Evolutionary conservation across 1,140 invertebrate genomes (phyloP).

Genomic region (Drosophila ficusphila): DNA sequence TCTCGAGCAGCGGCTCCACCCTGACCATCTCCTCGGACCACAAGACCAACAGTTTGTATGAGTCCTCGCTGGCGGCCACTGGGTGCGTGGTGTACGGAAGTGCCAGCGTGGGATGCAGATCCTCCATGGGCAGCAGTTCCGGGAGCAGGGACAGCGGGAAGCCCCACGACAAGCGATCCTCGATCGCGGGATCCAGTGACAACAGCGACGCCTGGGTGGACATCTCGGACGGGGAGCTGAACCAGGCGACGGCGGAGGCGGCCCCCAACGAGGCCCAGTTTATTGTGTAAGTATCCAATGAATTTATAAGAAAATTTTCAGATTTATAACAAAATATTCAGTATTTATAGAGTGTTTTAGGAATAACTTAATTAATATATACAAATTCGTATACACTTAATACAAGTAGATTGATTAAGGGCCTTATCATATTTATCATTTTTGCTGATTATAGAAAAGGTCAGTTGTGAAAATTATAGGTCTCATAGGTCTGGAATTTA

Average conservation of each 20-base stretch:
- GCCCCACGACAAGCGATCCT: conserved; percentile 54
- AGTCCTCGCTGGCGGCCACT: conserved; percentile 70
- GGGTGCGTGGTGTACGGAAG: conserved; percentile 85
- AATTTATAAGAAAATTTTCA: no score
- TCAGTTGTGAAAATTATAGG: no score
- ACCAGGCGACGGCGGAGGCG: conserved; percentile 3
- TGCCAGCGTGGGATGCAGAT: conserved; percentile 55
- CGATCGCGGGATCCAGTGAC: conserved; percentile 85
- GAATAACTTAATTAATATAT: neutral
- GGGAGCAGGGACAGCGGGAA: conserved; percentile 32
- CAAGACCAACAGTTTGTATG: conserved; percentile 88
- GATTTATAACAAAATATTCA: neutral
- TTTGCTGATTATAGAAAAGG: no score
- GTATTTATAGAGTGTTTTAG: no score
- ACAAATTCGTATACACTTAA: no score
- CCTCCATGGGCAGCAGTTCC: conserved; percentile 51
- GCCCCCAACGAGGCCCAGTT: conserved; percentile 66
- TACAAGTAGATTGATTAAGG: no score
- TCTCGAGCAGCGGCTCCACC: conserved; percentile 84
- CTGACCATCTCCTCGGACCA: conserved; percentile 87
- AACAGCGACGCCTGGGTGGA: conserved; percentile 89
- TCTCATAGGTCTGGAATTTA: no score
- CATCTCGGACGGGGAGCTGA: conserved; percentile 85
- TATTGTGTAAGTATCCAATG: conserved; percentile 84
- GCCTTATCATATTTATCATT: no score